phyloP scores from a whole-genome alignment of 1,140 invertebrate species.

The Papilio polytes region DNA sequence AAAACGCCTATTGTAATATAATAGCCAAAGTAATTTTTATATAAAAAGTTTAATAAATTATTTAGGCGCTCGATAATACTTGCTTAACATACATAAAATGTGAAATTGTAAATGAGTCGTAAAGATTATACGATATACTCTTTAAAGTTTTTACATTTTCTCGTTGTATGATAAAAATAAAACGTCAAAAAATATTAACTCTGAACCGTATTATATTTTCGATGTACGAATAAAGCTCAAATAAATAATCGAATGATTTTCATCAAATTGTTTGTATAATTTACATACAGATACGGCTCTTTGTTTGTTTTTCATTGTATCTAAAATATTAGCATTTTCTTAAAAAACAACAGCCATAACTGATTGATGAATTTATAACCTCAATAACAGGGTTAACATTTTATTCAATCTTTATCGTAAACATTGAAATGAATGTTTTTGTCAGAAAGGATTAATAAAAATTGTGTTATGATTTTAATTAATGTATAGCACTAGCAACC shows the following conservation, averaged over 20 bases:
- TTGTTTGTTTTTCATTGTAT: constrained; percentile 10
- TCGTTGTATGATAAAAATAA: not conserved
- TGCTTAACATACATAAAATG: not conserved
- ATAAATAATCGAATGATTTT: not conserved
- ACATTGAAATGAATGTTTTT: not conserved
- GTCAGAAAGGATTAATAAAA: not conserved
- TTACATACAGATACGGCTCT: not conserved
- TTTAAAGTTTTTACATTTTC: not conserved
- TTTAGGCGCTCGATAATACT: not conserved
- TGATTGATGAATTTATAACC: not conserved
- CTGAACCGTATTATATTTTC: not conserved
- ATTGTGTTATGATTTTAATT: too few species aligned
- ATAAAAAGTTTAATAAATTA: not conserved
- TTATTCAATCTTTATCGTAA: not conserved
- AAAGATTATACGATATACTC: not conserved
- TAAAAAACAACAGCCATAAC: not conserved
- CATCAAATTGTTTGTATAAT: constrained; percentile 7
- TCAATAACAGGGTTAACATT: not conserved
- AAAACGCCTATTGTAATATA: not conserved
- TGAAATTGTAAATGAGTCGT: not conserved
- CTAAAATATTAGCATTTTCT: not conserved
- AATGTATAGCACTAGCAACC: too few species aligned
- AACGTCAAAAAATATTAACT: not conserved
- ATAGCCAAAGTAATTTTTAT: not conserved
- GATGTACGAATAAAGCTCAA: not conserved